Percentiles rank a stretch among this genome's conserved stretches.
phyloP scores from a whole-genome alignment of 1,140 invertebrate species.

The Eueides isabella region DNA sequence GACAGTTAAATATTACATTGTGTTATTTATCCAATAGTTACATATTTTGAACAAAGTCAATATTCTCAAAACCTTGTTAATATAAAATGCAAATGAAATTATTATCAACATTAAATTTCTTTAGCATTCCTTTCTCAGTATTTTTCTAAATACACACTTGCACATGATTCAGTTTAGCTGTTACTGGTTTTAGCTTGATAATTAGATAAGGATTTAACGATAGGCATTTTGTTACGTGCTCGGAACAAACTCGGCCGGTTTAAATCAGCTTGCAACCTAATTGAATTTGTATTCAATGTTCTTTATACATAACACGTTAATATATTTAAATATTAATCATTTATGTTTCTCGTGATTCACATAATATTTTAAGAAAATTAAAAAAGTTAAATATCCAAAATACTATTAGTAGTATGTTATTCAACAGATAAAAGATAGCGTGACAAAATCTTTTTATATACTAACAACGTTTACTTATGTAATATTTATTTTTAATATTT shows the following conservation, averaged over 20 bases:
- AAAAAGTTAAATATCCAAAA: neutral
- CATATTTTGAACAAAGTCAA: no score
- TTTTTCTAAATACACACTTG: neutral
- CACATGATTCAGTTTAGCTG: neutral
- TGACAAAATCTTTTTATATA: neutral
- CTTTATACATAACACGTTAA: neutral
- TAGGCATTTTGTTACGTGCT: neutral
- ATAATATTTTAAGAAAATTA: neutral
- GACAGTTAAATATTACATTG: no score
- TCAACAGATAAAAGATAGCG: neutral
- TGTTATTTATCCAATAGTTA: no score
- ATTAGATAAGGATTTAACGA: conserved; percentile 2
- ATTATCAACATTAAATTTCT: neutral
- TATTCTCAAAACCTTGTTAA: no score
- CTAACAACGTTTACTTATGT: neutral
- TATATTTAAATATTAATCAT: no score
- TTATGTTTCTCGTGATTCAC: no score
- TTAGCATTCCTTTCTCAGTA: neutral
- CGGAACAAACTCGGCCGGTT: neutral
- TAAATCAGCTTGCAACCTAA: conserved; percentile 12
- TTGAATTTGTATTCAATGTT: neutral
- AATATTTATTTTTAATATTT: neutral
- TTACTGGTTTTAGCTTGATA: conserved; percentile 13
- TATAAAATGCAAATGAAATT: neutral
- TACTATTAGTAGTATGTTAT: neutral